A percentile compares a stretch with the other conserved stretches of the same genome.
Evolutionary conservation across 2,113 vertebrate genomes (phyloP).

Genomic region (Myocastor coypus): DNA sequence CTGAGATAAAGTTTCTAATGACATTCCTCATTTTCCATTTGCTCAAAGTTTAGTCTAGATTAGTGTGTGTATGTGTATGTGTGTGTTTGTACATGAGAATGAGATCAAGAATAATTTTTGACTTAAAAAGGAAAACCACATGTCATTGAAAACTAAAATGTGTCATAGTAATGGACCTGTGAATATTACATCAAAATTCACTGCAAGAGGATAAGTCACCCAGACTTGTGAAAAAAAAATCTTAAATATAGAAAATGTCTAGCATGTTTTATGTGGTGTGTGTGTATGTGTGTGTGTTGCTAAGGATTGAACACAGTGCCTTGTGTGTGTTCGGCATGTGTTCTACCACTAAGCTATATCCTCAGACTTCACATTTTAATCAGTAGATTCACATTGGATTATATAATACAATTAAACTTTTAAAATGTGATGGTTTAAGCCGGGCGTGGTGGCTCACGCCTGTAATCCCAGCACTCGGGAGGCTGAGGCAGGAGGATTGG

Average conservation of each 20-base stretch:
- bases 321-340: not conserved
- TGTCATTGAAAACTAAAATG: slow-evolving; percentile 23
- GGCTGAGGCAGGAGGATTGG: too few relatives aligned
- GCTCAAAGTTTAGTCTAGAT: slow-evolving; percentile 18
- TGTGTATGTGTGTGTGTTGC: not conserved
- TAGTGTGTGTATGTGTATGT: not conserved
- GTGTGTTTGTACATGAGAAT: not conserved
- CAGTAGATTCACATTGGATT: not conserved
- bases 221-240: not conserved
- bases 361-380: not conserved
- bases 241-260: slow-evolving; percentile 45
- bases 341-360: too few relatives aligned
- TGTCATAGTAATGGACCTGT: not conserved
- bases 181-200: slow-evolving; percentile 3
- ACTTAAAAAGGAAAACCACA: slow-evolving; percentile 44
- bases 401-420: not conserved
- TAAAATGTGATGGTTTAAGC: not conserved
- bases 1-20: slow-evolving; percentile 48
- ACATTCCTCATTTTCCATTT: slow-evolving; percentile 28
- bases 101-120: slow-evolving; percentile 28
- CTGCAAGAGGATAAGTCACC: slow-evolving; percentile 10
- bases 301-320: not conserved
- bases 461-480: too few relatives aligned
- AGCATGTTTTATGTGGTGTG: not conserved
- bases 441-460: not conserved